Conservation (phyloP, 2,113 vertebrate genomes). For the Petroica traversi region DNA sequence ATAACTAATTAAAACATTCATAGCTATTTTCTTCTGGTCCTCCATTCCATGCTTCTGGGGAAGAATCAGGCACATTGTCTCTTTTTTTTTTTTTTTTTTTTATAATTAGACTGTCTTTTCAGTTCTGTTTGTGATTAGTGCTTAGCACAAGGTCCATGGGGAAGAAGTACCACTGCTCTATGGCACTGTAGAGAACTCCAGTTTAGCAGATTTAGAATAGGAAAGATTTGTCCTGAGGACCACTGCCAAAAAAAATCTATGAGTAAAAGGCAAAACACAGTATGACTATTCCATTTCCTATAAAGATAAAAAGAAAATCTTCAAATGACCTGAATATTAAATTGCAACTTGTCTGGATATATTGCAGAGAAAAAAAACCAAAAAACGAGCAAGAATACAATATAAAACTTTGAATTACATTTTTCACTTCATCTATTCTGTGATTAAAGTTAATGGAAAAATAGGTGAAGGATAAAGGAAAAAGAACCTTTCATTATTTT, state of each 20-base stretch:
- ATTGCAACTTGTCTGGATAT: neutral
- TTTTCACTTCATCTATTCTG: neutral
- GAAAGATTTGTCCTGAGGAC: neutral
- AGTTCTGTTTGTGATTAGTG: neutral
- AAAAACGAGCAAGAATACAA: neutral
- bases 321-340: neutral
- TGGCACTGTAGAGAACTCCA: neutral
- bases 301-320: neutral
- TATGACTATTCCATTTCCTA: neutral
- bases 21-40: neutral
- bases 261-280: neutral
- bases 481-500: neutral
- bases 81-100: neutral
- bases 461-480: neutral
- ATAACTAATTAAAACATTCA: neutral
- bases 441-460: neutral
- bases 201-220: neutral
- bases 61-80: neutral
- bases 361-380: neutral
- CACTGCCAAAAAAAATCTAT: neutral
- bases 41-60: neutral
- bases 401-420: neutral
- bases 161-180: neutral
- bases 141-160: neutral
- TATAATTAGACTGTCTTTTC: neutral